A percentile compares a stretch with the other conserved stretches of the same genome.
phyloP scores from a whole-genome alignment of 2,113 vertebrate genomes.

The Casuarius casuarius region DNA sequence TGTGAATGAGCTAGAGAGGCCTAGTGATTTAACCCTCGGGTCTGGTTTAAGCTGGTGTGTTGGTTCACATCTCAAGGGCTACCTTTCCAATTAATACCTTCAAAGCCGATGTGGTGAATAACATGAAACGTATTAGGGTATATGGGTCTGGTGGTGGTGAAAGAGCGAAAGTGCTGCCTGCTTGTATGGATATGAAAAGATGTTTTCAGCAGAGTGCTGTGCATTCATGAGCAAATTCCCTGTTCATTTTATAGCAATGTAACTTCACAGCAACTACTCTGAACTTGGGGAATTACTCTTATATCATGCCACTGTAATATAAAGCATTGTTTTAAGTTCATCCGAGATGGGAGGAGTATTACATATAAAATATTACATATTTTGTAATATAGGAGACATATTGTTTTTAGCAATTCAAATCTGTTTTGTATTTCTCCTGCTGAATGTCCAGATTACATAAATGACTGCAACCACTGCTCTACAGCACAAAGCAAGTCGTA shows the following conservation, averaged over 20 bases:
- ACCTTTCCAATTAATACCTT: conserved; percentile 32
- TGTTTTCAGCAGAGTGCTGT: background rate
- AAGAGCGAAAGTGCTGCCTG: background rate
- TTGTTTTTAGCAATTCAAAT: conserved; percentile 12
- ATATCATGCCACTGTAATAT: background rate
- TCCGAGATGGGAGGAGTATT: background rate
- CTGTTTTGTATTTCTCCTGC: conserved; percentile 29
- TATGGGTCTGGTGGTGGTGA: background rate
- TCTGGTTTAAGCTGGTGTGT: background rate
- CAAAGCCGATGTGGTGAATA: background rate
- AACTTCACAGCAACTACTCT: background rate
- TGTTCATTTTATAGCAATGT: background rate
- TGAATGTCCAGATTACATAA: background rate
- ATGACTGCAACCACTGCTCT: background rate
- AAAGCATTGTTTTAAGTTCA: conserved; percentile 2
- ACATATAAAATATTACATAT: background rate
- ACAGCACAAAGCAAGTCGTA: background rate
- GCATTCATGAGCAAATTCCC: background rate
- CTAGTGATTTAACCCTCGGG: background rate
- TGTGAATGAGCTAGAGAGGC: background rate
- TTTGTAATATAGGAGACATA: background rate
- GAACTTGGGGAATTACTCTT: background rate
- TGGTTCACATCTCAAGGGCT: background rate
- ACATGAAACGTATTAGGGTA: background rate
- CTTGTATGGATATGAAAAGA: background rate